These are phyloP conservation scores for Drosophila hamatofila DNA, from an alignment of 2,888 invertebrate genomes.

Conservation along the genomic window DNA sequence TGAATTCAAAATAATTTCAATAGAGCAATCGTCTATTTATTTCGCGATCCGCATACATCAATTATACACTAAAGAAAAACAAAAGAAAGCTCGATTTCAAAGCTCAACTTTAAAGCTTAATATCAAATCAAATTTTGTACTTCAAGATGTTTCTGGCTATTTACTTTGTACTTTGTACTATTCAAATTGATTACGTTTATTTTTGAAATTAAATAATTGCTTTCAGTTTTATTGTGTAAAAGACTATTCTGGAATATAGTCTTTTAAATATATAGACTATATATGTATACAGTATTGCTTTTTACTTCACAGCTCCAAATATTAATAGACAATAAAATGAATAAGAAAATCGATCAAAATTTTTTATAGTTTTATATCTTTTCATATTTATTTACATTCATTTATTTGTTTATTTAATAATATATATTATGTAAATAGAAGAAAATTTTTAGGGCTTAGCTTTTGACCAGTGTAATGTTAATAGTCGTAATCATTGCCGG, in stretches of 20 bases:
- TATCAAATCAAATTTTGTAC: too few species aligned
- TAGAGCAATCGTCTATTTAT: conserved; percentile 65
- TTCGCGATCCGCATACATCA: conserved; percentile 5
- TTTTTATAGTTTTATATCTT: background rate
- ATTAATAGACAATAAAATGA: too few species aligned
- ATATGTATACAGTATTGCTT: background rate
- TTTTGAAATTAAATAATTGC: background rate
- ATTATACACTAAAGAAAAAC: background rate
- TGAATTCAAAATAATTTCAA: conserved; percentile 66
- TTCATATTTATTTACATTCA: background rate
- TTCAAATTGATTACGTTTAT: background rate
- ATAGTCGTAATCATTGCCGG: background rate
- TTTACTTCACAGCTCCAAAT: background rate
- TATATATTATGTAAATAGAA: background rate
- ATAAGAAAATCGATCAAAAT: background rate
- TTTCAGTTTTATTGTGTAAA: background rate
- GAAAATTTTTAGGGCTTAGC: background rate
- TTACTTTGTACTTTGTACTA: background rate
- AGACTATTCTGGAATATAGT: background rate
- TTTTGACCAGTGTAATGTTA: background rate
- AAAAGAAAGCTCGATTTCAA: background rate
- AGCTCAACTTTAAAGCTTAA: background rate
- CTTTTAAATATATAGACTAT: too few species aligned
- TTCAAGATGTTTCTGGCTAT: background rate
- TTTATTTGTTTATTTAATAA: background rate